phyloP scores from a whole-genome alignment of 2,888 invertebrate genomes.

The Boloria selene region DNA sequence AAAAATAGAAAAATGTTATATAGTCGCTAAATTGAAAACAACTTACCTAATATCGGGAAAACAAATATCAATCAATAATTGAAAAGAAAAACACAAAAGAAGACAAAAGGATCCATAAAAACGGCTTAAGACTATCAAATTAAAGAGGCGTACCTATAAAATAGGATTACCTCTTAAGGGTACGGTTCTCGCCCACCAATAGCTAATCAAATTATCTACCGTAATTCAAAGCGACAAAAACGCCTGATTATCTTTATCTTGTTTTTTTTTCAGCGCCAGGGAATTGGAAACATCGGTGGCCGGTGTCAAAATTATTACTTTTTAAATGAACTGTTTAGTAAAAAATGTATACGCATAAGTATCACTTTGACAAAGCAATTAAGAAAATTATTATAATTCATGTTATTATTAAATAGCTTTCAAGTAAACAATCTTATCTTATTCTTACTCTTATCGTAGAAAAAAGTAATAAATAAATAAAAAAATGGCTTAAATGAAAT shows the following conservation, averaged over 20 bases:
- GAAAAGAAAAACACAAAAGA: slow-evolving; percentile 46
- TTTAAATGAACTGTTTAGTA: not conserved
- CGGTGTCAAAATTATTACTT: slow-evolving; percentile 48
- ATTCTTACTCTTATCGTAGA: too few species aligned
- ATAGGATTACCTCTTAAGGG: slow-evolving; percentile 72
- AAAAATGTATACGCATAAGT: slow-evolving; percentile 7
- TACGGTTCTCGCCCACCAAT: slow-evolving; percentile 68
- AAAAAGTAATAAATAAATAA: not conserved
- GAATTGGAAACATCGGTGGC: slow-evolving; percentile 60
- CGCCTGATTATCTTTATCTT: slow-evolving; percentile 70
- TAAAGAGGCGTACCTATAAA: slow-evolving; percentile 62
- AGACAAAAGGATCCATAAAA: slow-evolving; percentile 39
- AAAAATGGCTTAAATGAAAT: slow-evolving; percentile 33
- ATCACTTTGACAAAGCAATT: too few species aligned
- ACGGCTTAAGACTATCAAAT: slow-evolving; percentile 54
- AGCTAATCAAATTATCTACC: slow-evolving; percentile 75
- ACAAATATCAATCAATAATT: slow-evolving; percentile 29
- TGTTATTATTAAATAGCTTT: too few species aligned
- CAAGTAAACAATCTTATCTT: too few species aligned
- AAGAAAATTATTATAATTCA: too few species aligned
- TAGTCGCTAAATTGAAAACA: too few species aligned
- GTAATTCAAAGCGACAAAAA: slow-evolving; percentile 76
- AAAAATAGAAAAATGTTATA: too few species aligned
- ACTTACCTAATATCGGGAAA: not conserved
- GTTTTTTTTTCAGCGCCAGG: slow-evolving; percentile 59